Evolutionary conservation across 2,888 invertebrate species (phyloP).

Genomic region (Troilus luridus): DNA sequence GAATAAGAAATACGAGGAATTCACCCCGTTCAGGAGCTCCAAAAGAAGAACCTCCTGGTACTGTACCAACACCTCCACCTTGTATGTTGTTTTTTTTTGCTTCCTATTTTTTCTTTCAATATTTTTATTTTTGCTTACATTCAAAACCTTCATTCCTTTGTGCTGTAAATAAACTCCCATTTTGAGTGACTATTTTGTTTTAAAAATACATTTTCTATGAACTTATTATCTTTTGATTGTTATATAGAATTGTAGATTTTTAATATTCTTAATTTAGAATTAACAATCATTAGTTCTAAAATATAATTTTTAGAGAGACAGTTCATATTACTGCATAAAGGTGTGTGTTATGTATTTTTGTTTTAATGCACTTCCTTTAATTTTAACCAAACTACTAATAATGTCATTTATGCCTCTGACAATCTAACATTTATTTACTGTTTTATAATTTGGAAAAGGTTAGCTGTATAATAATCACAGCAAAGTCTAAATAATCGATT

Average conservation of each 20-base stretch:
- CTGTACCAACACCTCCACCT: conserved; percentile 60
- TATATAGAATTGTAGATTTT: neutral
- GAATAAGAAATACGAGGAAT: conserved; percentile 90
- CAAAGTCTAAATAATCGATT: neutral
- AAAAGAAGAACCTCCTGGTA: conserved; percentile 76
- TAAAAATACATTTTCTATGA: neutral
- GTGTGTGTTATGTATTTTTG: neutral
- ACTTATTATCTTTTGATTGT: neutral
- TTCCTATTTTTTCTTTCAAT: conserved; percentile 15
- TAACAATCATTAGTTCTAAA: neutral
- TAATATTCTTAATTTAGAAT: neutral
- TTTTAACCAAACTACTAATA: neutral
- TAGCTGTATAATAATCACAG: neutral
- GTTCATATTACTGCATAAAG: neutral
- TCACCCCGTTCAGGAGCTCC: conserved; percentile 81
- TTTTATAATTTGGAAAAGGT: conserved; percentile 17
- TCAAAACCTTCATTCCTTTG: conserved; percentile 16
- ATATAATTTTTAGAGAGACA: neutral
- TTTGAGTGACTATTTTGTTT: neutral
- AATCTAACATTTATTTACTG: conserved; percentile 2
- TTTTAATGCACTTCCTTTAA: neutral
- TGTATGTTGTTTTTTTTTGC: conserved; percentile 55
- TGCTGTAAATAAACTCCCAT: neutral
- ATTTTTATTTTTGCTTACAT: conserved; percentile 3
- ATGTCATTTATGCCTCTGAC: neutral